Percentiles rank a stretch among this genome's conserved stretches.
These are phyloP conservation scores for Brachionus rotundiformis DNA, from an alignment of 1,140 invertebrate genomes.

Conservation along the genomic window DNA sequence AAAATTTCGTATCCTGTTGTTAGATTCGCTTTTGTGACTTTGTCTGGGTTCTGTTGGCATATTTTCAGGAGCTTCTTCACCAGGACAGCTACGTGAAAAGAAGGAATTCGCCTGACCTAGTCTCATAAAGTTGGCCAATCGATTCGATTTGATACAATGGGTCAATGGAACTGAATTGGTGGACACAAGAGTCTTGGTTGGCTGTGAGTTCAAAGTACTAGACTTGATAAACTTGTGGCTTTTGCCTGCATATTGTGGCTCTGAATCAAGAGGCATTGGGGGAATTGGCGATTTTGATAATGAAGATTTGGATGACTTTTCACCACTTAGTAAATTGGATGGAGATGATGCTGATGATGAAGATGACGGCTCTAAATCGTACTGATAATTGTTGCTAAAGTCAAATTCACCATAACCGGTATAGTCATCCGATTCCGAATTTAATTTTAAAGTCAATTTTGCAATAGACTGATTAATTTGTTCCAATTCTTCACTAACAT, in stretches of 20 bases:
- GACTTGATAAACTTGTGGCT: slow-evolving; percentile 14
- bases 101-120: not conserved
- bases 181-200: not conserved
- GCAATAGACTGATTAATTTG: slow-evolving; percentile 37
- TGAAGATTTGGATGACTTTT: slow-evolving; percentile 1
- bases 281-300: not conserved
- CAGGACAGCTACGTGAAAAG: slow-evolving; percentile 50
- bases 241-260: not conserved
- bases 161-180: slow-evolving; percentile 37
- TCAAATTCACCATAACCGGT: slow-evolving; percentile 19
- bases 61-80: slow-evolving; percentile 26
- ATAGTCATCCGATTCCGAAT: not conserved
- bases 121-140: slow-evolving; percentile 7
- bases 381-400: slow-evolving; percentile 5
- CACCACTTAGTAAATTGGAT: not conserved
- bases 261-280: not conserved
- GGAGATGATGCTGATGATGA: slow-evolving; percentile 30
- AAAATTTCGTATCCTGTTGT: slow-evolving; percentile 33
- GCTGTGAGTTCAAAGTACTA: not conserved
- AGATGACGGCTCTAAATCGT: slow-evolving; percentile 15
- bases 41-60: not conserved
- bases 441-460: slow-evolving; percentile 2
- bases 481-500: slow-evolving; percentile 37
- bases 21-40: not conserved
- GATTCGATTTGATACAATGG: not conserved